Evolutionary conservation across 2,888 invertebrate genomes (phyloP).

Genomic region (Nysson spinosus): DNA sequence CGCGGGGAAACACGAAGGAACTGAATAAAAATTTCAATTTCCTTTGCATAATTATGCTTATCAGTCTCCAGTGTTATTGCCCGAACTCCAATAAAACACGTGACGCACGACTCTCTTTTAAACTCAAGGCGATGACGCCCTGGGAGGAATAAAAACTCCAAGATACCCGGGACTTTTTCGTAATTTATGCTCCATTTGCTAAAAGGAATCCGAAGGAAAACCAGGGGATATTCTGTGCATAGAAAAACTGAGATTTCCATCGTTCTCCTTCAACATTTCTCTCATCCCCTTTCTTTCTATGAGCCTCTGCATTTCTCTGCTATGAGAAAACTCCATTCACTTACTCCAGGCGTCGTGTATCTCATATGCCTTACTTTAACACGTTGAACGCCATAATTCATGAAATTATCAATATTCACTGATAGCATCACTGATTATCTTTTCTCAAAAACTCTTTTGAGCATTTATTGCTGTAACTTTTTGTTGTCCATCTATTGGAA

Average conservation of each 20-base stretch:
- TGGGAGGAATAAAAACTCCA: slow-evolving; percentile 4
- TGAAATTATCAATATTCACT: too few species aligned
- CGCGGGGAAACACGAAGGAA: neutral
- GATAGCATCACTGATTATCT: too few species aligned
- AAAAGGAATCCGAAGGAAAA: slow-evolving; percentile 47
- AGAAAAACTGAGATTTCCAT: slow-evolving; percentile 31
- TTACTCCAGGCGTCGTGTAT: slow-evolving; percentile 15
- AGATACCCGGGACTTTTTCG: slow-evolving; percentile 29
- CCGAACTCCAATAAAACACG: neutral
- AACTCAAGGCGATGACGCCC: slow-evolving; percentile 1
- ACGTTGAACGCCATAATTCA: too few species aligned
- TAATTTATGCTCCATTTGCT: slow-evolving; percentile 54
- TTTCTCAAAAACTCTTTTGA: too few species aligned
- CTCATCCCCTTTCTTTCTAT: neutral
- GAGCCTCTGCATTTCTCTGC: neutral
- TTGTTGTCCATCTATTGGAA: too few species aligned
- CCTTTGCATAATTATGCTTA: neutral
- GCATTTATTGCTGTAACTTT: too few species aligned
- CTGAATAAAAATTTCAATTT: neutral
- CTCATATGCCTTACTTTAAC: too few species aligned
- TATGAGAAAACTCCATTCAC: slow-evolving; percentile 33
- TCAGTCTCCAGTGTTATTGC: neutral
- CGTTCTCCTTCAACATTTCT: slow-evolving; percentile 16
- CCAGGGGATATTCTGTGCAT: slow-evolving; percentile 28
- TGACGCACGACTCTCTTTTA: neutral